A percentile compares a stretch with the other conserved stretches of the same genome.
Conservation (phyloP, 2,113 vertebrate species). For the Cnemophilus loriae region DNA sequence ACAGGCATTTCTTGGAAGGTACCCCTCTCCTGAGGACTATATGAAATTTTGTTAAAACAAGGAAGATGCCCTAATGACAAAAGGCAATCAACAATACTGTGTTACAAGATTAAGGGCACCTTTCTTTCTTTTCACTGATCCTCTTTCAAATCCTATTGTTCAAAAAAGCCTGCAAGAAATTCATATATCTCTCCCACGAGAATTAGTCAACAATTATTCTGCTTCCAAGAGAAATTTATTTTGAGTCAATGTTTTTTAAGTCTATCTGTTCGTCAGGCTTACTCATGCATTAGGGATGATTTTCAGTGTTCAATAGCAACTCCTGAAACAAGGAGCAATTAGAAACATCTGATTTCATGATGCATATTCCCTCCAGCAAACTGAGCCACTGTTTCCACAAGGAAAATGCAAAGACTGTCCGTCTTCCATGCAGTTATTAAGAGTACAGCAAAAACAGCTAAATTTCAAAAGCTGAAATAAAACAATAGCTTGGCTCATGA, state of each 20-base stretch:
- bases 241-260: conserved; percentile 63
- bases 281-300: conserved; percentile 63
- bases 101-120: not conserved
- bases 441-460: not conserved
- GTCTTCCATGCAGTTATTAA: not conserved
- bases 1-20: not conserved
- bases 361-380: conserved; percentile 24
- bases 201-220: conserved; percentile 53
- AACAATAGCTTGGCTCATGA: conserved; percentile 4
- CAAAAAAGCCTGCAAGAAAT: conserved; percentile 28
- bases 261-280: conserved; percentile 43
- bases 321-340: conserved; percentile 57
- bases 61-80: not conserved
- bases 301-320: conserved; percentile 32
- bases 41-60: not conserved
- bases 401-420: not conserved
- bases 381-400: conserved; percentile 9
- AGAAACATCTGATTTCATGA: conserved; percentile 51
- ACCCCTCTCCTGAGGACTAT: not conserved
- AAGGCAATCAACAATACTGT: not conserved
- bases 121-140: not conserved
- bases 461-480: conserved; percentile 22
- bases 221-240: conserved; percentile 52
- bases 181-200: conserved; percentile 8
- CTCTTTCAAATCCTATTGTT: conserved; percentile 6